Percentiles rank a stretch among this genome's conserved stretches.
These are phyloP conservation scores for Dipodomys spectabilis DNA, from an alignment of 2,113 vertebrate genomes.

Conservation along the genomic window DNA sequence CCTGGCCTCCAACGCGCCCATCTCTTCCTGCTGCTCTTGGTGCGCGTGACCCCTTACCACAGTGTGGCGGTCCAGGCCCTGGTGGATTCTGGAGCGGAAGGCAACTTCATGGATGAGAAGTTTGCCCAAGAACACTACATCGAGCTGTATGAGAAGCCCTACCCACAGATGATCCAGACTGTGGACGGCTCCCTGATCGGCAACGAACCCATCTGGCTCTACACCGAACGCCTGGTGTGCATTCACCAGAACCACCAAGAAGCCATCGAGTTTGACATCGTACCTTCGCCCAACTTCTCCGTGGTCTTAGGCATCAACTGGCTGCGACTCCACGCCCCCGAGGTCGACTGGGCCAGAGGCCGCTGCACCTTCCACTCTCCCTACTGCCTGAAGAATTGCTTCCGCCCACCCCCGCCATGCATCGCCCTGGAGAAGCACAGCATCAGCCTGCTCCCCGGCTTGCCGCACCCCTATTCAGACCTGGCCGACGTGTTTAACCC, in stretches of 20 bases:
- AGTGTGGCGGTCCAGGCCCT: slow-evolving; percentile 50
- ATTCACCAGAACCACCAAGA: slow-evolving; percentile 77
- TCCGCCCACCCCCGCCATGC: slow-evolving; percentile 63
- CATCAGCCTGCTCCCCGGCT: slow-evolving; percentile 69
- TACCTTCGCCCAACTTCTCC: slow-evolving; percentile 62
- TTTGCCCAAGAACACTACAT: slow-evolving; percentile 77
- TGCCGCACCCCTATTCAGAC: slow-evolving; percentile 76
- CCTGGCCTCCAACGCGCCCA: slow-evolving; percentile 23
- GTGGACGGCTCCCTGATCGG: background rate
- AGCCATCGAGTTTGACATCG: slow-evolving; percentile 62
- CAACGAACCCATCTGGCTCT: slow-evolving; percentile 58
- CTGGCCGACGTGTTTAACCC: slow-evolving; percentile 82
- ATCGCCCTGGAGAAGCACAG: slow-evolving; percentile 50
- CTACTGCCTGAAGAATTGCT: slow-evolving; percentile 77
- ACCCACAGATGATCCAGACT: background rate
- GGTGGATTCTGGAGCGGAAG: slow-evolving; percentile 11
- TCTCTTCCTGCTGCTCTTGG: slow-evolving; percentile 72
- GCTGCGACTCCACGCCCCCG: slow-evolving; percentile 61
- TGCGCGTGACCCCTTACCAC: slow-evolving; percentile 73
- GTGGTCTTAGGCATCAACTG: slow-evolving; percentile 67
- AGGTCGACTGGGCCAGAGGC: slow-evolving; percentile 67
- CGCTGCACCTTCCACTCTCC: slow-evolving; percentile 79
- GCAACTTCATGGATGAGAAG: slow-evolving; percentile 75
- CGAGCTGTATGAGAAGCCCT: slow-evolving; percentile 64
- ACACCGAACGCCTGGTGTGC: slow-evolving; percentile 70